phyloP scores from a whole-genome alignment of 2,113 vertebrate species.

The Podarcis raffonei region DNA sequence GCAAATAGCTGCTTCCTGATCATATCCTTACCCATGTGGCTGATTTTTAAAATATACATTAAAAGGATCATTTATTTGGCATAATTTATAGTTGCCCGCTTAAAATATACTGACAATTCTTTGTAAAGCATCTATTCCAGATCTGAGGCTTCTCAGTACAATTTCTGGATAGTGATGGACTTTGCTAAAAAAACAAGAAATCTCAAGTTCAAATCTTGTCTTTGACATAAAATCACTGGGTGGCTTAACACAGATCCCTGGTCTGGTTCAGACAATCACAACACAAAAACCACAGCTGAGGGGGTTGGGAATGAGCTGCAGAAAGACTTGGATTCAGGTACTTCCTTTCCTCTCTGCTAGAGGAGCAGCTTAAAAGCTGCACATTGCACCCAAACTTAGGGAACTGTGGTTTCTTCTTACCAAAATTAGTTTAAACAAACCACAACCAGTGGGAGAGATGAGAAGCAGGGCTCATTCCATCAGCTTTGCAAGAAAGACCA shows the following conservation, averaged over 20 bases:
- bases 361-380: background rate
- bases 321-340: background rate
- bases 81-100: background rate
- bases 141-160: background rate
- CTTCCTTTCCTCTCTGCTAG: background rate
- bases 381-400: background rate
- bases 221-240: background rate
- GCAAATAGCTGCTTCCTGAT: background rate
- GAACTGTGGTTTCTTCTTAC: background rate
- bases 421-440: background rate
- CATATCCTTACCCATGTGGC: too few relatives aligned
- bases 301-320: background rate
- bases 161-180: background rate
- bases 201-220: background rate
- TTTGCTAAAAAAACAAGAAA: too few relatives aligned
- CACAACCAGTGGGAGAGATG: background rate
- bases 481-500: too few relatives aligned
- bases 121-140: background rate
- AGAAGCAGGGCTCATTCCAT: too few relatives aligned
- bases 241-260: background rate
- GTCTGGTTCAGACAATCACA: background rate
- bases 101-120: background rate
- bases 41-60: background rate
- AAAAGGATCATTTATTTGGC: background rate
- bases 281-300: background rate